These are phyloP conservation scores for Bovichtus diacanthus DNA, from an alignment of 2,797 vertebrate species.

Conservation along the genomic window DNA sequence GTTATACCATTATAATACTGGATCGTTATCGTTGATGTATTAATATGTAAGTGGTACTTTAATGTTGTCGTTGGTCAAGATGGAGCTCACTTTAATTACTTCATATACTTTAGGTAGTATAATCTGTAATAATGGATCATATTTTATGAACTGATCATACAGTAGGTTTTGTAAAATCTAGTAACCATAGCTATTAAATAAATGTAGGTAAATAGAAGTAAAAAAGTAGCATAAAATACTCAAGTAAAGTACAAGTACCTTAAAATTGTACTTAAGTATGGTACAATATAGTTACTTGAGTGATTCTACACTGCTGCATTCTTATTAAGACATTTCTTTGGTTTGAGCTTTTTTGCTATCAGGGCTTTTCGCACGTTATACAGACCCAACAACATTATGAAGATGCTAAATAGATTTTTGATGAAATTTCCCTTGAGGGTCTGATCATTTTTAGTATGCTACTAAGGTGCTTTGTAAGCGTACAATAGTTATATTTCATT, in stretches of 20 bases:
- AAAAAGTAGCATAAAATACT: not conserved
- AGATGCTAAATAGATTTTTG: not conserved
- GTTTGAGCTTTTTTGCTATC: not conserved
- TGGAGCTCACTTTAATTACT: not conserved
- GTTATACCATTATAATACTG: not conserved
- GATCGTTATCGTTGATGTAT: not conserved
- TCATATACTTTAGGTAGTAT: not conserved
- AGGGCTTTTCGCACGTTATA: not conserved
- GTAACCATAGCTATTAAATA: not conserved
- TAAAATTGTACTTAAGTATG: not conserved
- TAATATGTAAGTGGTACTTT: not conserved
- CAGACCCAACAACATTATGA: not conserved
- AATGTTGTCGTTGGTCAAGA: not conserved
- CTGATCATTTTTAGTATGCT: not conserved
- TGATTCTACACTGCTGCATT: not conserved
- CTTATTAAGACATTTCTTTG: no score
- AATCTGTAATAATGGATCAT: not conserved
- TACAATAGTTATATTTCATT: not conserved
- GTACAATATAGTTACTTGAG: not conserved
- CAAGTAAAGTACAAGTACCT: not conserved
- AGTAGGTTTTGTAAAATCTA: not conserved
- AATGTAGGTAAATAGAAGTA: not conserved
- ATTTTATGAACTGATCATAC: not conserved
- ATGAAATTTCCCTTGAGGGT: conserved; percentile 2
- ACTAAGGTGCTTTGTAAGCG: not conserved